Base-by-base conservation (phyloP, 2,888 invertebrate species). In the Euzophera pinguis region DNA sequence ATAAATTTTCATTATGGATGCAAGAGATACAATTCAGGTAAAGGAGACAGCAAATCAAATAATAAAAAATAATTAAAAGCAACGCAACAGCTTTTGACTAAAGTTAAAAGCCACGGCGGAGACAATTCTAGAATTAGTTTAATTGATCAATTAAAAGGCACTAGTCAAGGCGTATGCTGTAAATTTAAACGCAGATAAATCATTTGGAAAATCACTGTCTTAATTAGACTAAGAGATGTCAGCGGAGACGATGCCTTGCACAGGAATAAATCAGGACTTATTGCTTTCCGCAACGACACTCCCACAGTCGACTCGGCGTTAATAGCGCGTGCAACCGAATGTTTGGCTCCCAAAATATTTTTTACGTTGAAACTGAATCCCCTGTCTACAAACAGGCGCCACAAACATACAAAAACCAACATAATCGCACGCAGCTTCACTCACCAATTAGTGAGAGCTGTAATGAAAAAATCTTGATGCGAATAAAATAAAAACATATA, bases 321-420 rank as follows among this genome's bases (percentile, higher is more conserved):
- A 89, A 89, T 89, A 83, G 87, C 85, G 86, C 89, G 86, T 89
- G 87, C 84, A 88, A 77, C 80, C 79, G 82, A 82, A 83, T 81
- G 75, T 79, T 81, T 77, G 67, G 72, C 45, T 45, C 32, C 45
- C 29, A 34, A 68, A 75, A 70, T 68, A 69, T 80, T 85, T 87
- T 87, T 88, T 80, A 74, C 71, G 65, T 55, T 75, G 84, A 77
- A 84, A 86, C 75, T 73, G 67, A 71, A 84, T 71, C 66, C 71
- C 58, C 63, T 63, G 71, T 69, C 73, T 72, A 70, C 62, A 66
- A 65, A 69, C 73, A 79, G 81, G 81, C 81, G 82, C 85, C 85
- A 82, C 69, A 64, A 68, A 67, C 75, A 77, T 48, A 77, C 74
- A 75, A 67, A 67, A 61, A 59, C 58, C 58, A 64, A 65, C 71